Conservation (phyloP, 2,797 vertebrate genomes). For the Trachops cirrhosus region DNA sequence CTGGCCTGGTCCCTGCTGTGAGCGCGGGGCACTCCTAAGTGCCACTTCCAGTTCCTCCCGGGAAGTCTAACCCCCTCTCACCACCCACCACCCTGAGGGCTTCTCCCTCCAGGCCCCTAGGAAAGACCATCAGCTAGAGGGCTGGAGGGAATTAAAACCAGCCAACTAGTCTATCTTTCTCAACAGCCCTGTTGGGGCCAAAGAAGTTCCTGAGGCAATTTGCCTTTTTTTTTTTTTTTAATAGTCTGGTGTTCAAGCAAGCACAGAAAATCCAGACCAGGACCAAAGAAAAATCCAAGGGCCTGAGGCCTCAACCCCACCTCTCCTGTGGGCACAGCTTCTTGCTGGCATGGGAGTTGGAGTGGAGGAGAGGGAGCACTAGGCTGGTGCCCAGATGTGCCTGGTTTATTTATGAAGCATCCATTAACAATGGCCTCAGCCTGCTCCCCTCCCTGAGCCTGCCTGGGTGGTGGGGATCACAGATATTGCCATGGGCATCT, state of each 20-base stretch:
- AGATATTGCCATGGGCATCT: constrained; percentile 35
- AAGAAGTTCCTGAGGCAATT: constrained; percentile 53
- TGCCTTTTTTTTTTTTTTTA: background rate
- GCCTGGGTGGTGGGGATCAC: constrained; percentile 9
- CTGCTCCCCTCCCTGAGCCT: background rate
- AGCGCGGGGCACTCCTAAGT: rapidly evolving
- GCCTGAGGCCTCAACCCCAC: background rate
- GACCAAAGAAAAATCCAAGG: constrained; percentile 4
- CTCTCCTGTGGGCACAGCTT: background rate
- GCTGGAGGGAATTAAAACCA: constrained; percentile 64
- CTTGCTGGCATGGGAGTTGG: background rate
- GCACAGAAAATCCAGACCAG: constrained; percentile 33
- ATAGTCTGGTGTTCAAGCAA: constrained; percentile 30
- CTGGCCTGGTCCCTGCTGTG: background rate
- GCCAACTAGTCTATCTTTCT: constrained; percentile 68
- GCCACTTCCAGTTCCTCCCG: background rate
- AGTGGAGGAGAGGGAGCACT: background rate
- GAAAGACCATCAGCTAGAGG: background rate
- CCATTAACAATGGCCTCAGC: constrained; percentile 52
- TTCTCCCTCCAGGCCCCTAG: background rate
- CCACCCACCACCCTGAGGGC: background rate
- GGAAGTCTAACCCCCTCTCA: background rate
- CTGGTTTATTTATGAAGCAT: constrained; percentile 61
- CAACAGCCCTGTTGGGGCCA: constrained; percentile 55
- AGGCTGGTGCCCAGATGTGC: constrained; percentile 29